Evolutionary conservation across 2,888 invertebrate genomes (phyloP).

Genomic region (Spisula solida): DNA sequence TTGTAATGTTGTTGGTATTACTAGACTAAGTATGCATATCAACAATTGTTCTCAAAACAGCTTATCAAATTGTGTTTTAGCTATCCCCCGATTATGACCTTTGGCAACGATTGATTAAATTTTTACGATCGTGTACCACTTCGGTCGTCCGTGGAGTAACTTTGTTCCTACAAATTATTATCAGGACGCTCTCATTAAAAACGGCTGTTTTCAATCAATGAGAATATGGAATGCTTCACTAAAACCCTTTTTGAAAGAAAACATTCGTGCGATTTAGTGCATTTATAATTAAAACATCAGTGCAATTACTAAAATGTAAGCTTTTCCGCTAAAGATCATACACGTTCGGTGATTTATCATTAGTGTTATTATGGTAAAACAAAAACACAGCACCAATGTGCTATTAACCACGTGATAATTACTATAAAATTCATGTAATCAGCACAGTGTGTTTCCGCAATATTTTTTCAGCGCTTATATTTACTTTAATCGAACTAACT

Average conservation of each 20-base stretch:
- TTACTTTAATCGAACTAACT: too few relatives aligned
- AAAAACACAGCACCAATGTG: too few relatives aligned
- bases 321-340: not conserved
- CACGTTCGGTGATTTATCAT: not conserved
- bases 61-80: not conserved
- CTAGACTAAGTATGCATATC: not conserved
- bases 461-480: not conserved
- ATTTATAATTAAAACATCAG: not conserved
- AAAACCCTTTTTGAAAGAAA: not conserved
- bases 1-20: too few relatives aligned
- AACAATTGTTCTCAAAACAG: not conserved
- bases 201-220: not conserved
- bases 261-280: not conserved
- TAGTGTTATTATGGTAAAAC: not conserved
- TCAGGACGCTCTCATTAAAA: not conserved
- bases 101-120: not conserved
- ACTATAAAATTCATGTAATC: not conserved
- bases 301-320: not conserved
- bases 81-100: not conserved
- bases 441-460: not conserved
- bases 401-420: not conserved
- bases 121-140: not conserved
- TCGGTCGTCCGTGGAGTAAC: not conserved
- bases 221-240: not conserved
- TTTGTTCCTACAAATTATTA: not conserved